Conservation (phyloP, 2,113 vertebrate genomes). For the Psettodes erumei region DNA sequence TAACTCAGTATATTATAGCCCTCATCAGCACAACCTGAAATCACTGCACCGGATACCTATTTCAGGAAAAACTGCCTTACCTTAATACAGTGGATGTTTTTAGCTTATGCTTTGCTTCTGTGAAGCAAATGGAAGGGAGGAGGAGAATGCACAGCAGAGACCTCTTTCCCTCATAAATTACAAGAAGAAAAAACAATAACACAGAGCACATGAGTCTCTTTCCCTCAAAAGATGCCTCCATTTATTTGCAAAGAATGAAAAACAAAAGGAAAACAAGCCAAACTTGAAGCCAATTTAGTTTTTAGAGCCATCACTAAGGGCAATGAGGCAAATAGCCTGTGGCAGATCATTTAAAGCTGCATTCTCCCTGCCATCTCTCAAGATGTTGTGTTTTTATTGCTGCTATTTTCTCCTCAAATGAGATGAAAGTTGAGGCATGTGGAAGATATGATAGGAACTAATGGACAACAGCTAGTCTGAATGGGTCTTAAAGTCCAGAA, state of each 20-base stretch:
- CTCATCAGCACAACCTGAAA: background rate
- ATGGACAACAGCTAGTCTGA: background rate
- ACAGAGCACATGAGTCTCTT: conserved; percentile 22
- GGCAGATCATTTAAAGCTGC: conserved; percentile 62
- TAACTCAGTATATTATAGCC: background rate
- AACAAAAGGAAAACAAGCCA: conserved; percentile 58
- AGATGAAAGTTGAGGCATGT: conserved; percentile 34
- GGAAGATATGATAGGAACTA: conserved; percentile 16
- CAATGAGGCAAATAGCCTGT: conserved; percentile 60
- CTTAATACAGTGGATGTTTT: background rate
- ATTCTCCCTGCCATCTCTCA: conserved; percentile 45
- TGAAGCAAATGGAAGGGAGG: conserved; percentile 40
- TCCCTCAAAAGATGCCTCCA: conserved; percentile 49
- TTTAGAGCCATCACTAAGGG: conserved; percentile 60
- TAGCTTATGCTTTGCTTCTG: conserved; percentile 28
- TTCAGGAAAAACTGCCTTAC: conserved; percentile 15
- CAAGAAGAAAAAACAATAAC: conserved; percentile 25
- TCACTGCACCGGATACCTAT: background rate
- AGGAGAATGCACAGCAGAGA: conserved; percentile 25
- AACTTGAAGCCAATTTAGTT: conserved; percentile 67
- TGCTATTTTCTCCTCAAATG: conserved; percentile 40
- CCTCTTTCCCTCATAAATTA: conserved; percentile 47
- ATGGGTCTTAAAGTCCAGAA: background rate
- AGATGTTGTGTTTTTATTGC: conserved; percentile 49
- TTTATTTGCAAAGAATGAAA: conserved; percentile 52